phyloP scores from a whole-genome alignment of 2,888 invertebrate genomes.

The Pogonocherus hispidulus region DNA sequence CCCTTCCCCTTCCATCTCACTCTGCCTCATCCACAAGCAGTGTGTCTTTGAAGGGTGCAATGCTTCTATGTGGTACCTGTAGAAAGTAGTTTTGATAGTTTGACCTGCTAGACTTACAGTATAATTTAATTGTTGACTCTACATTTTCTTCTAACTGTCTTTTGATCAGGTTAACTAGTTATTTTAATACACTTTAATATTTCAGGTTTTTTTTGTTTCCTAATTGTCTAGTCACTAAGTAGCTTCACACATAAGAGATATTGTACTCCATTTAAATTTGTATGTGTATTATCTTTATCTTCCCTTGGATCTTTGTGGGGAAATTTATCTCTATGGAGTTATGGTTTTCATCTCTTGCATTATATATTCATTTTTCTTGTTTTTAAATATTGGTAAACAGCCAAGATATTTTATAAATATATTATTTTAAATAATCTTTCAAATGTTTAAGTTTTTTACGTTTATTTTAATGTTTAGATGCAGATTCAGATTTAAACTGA shows the following conservation, averaged over 20 bases:
- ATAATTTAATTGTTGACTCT: slow-evolving; percentile 25
- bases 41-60: slow-evolving; percentile 42
- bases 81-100: slow-evolving; percentile 39
- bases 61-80: slow-evolving; percentile 33
- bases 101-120: slow-evolving; percentile 11
- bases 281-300: slow-evolving; percentile 15
- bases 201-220: slow-evolving; percentile 35
- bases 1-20: slow-evolving; percentile 47
- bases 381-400: no score
- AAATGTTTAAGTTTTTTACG: no score
- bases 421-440: no score
- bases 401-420: no score
- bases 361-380: no score
- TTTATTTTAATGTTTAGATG: no score
- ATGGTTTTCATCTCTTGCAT: not conserved
- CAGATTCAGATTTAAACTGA: no score
- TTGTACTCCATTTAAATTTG: slow-evolving; percentile 20
- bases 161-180: slow-evolving; percentile 27
- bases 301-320: not conserved
- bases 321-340: not conserved
- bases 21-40: slow-evolving; percentile 17
- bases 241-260: not conserved
- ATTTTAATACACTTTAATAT: slow-evolving; percentile 36
- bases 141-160: slow-evolving; percentile 23
- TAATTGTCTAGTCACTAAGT: not conserved